Evolutionary conservation across 1,140 invertebrate species (phyloP), one percentile per base, ranked within the genome.

Genomic region (Chymomyza costata): DNA sequence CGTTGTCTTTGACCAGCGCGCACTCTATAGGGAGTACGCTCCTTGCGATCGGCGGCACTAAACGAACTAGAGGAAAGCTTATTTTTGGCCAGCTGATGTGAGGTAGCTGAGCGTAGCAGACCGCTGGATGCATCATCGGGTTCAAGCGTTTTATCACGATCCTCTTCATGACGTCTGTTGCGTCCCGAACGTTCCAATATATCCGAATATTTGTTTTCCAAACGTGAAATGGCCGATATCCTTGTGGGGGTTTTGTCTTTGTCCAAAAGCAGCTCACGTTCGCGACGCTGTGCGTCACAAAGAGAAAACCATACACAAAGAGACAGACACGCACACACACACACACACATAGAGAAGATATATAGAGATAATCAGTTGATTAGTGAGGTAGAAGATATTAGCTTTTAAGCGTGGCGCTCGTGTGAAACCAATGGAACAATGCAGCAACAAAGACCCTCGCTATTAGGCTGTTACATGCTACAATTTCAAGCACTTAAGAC

Each of bases 161-260:
- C 89, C 59, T 64, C 86, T 85, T 61, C 85, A 41, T 76, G 57
- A 50, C 89, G 89, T 66, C 88, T 90, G 61, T 87, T 88, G 58
- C 89, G 85, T 10, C 86, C 83, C 1, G 90, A 89, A 54, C 88
- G 88, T 57, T 93, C 92, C 53, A 93, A 86, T 13, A 92, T 88
- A 6, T 90, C 88, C 6, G 90, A 90, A 84, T 93, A 93, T 84
- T 93, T 93, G 64, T 93, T 91, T 83, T 93, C 92, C 49, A 93
- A 81, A 1, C 91, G 88, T 51, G 85, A 90, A n/a, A 91, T 86
- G 1, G 90, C 89, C 13, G 83, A 83, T 35, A n/a, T n/a, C n/a
- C n/a, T 65, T 35, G 76, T 74, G 25, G 84, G 84, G 34, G 84
- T 86, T 58, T 81, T 85, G 51, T 86, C 84, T 66, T 47, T 73